A percentile compares a stretch with the other conserved stretches of the same genome.
phyloP scores from a whole-genome alignment of 2,888 invertebrate genomes.

The Netelia virgata region DNA sequence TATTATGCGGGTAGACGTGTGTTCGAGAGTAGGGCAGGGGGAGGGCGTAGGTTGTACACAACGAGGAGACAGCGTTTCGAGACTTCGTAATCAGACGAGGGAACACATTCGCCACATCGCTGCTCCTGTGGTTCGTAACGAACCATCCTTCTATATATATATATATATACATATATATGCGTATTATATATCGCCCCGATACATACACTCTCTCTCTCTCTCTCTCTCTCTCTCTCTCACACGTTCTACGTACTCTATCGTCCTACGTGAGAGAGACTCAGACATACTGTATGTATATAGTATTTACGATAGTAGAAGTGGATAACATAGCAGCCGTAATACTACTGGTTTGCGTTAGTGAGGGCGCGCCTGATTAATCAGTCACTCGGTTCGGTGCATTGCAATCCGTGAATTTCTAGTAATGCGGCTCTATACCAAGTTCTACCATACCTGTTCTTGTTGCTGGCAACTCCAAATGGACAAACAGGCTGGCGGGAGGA shows the following conservation, averaged over 20 bases:
- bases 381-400: constrained; percentile 68
- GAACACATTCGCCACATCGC: constrained; percentile 44
- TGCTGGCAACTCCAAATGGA: constrained; percentile 47
- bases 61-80: constrained; percentile 45
- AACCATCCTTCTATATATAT: constrained; percentile 39
- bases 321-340: constrained; percentile 17
- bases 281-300: constrained; percentile 40
- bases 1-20: constrained; percentile 35
- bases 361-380: constrained; percentile 67
- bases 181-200: constrained; percentile 41
- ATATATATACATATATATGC: neutral
- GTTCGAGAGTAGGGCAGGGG: neutral
- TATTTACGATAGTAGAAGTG: neutral
- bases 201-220: constrained; percentile 3
- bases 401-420: constrained; percentile 66
- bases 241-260: constrained; percentile 8
- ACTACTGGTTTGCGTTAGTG: constrained; percentile 20
- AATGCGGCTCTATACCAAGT: constrained; percentile 41
- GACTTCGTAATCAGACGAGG: constrained; percentile 63
- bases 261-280: constrained; percentile 26
- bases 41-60: neutral
- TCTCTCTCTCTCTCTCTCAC: constrained; percentile 39
- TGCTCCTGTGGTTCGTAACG: constrained; percentile 63
- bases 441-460: constrained; percentile 11
- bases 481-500: constrained; percentile 30